Conservation (phyloP, 2,797 vertebrate genomes). For the Helicolenus hilgendorfi region DNA sequence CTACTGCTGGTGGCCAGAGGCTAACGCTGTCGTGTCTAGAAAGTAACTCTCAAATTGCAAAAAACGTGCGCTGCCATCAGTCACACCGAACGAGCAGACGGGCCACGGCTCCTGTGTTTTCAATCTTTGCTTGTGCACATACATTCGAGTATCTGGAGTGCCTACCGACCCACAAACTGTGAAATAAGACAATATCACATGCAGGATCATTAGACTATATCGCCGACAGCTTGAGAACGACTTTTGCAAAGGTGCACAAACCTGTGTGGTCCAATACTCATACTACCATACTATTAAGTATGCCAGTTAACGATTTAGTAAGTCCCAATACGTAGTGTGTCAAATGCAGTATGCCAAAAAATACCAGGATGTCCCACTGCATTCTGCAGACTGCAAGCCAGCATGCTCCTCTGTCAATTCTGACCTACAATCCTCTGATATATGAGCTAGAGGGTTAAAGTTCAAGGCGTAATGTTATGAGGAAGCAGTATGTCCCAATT, state of each 20-base stretch:
- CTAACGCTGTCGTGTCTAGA: too few species aligned
- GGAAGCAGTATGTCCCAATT: background rate
- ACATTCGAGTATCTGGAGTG: too few species aligned
- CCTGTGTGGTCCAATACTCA: background rate
- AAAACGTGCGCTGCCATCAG: too few species aligned
- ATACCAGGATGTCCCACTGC: background rate
- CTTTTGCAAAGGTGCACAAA: background rate
- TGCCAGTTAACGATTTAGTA: background rate
- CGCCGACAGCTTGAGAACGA: background rate
- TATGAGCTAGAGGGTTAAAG: background rate
- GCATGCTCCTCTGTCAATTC: background rate
- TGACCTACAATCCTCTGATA: background rate
- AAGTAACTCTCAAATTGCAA: fast-evolving
- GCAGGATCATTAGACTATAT: too few species aligned
- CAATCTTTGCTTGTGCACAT: too few species aligned
- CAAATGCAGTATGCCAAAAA: background rate
- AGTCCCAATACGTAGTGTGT: background rate
- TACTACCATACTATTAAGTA: background rate
- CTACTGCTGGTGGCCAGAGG: too few species aligned
- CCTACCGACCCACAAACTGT: too few species aligned
- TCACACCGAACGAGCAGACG: too few species aligned
- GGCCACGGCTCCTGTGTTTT: too few species aligned
- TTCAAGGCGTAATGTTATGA: background rate
- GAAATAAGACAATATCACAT: too few species aligned
- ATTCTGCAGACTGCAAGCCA: background rate